Conservation (phyloP, 2,797 vertebrate genomes). For the Gadopsis marmoratus region DNA sequence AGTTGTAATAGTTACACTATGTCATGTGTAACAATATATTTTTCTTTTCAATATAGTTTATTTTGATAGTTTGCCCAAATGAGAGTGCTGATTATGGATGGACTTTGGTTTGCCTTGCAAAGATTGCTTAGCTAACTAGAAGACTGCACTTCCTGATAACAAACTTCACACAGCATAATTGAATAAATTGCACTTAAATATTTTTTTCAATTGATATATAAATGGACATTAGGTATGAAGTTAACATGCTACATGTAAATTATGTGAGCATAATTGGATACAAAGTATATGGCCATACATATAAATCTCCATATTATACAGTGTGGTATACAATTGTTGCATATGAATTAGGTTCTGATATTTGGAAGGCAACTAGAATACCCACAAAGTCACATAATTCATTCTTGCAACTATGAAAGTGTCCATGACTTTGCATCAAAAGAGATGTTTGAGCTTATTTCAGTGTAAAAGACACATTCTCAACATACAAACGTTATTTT, state of each 20-base stretch:
- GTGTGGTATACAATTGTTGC: neutral
- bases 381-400: neutral
- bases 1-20: neutral
- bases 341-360: neutral
- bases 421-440: constrained; percentile 5
- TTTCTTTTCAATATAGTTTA: neutral
- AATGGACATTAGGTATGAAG: neutral
- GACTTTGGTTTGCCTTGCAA: neutral
- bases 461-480: neutral
- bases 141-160: neutral
- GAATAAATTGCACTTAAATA: neutral
- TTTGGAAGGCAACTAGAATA: neutral
- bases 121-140: neutral
- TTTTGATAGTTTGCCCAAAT: neutral
- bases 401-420: neutral
- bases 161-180: neutral
- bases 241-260: neutral
- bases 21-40: neutral
- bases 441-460: neutral
- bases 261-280: neutral
- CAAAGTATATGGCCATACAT: neutral
- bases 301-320: neutral
- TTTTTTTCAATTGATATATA: neutral
- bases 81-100: neutral
- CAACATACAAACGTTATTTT: constrained; percentile 8